These are phyloP conservation scores for Aurelia coerulea DNA, from an alignment of 30 jellyfish, hydroid and myxozoan genomes.

Conservation along the genomic window DNA sequence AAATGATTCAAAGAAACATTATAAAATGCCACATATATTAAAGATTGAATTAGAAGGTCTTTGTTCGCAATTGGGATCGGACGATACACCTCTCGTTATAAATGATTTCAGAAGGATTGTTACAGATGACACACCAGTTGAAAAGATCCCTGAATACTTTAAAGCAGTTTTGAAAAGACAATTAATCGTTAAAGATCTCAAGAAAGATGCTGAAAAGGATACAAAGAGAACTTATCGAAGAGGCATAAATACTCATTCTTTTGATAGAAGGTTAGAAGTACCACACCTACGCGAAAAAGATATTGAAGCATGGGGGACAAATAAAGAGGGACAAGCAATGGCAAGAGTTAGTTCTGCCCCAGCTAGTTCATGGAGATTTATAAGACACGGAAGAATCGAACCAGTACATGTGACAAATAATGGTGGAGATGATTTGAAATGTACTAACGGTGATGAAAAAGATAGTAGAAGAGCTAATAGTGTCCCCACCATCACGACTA, in stretches of 20 bases:
- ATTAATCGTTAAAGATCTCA: constrained; percentile 22
- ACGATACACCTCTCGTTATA: constrained; percentile 45
- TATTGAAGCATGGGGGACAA: constrained; percentile 32
- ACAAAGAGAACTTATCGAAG: not conserved
- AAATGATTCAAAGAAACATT: constrained; percentile 46
- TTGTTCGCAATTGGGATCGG: constrained; percentile 48
- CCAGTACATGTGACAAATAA: constrained; percentile 9
- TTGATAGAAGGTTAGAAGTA: constrained; percentile 18
- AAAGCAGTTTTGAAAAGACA: constrained; percentile 55
- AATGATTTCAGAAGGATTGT: constrained; percentile 47
- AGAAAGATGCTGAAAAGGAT: constrained; percentile 26
- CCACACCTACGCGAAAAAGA: constrained; percentile 40
- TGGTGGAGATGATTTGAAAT: not conserved
- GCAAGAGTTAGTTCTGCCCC: constrained; percentile 67
- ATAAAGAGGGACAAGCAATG: not conserved
- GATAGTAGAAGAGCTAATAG: constrained; percentile 45
- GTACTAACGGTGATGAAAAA: constrained; percentile 1
- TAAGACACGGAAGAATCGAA: constrained; percentile 45
- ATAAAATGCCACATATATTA: constrained; percentile 40
- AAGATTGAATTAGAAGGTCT: constrained; percentile 58
- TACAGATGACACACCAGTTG: constrained; percentile 39
- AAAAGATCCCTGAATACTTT: constrained; percentile 50
- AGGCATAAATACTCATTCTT: not conserved
- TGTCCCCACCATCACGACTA: constrained; percentile 68
- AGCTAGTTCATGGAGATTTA: constrained; percentile 74